Conservation (phyloP, 2,888 invertebrate genomes). For the Homarus gammarus region DNA sequence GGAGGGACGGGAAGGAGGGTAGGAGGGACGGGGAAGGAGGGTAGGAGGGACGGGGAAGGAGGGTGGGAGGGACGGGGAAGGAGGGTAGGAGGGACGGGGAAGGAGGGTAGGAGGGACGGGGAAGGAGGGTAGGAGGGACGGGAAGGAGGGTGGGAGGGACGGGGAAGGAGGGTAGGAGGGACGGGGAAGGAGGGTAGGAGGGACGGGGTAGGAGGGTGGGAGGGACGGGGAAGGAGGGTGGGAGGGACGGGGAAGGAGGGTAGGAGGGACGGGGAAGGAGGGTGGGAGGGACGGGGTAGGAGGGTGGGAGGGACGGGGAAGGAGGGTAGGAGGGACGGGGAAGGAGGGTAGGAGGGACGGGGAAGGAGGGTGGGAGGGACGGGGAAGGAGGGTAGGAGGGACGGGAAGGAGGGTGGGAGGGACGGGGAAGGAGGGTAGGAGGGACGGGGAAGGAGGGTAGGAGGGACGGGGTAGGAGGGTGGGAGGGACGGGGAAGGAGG, state of each 20-base stretch:
- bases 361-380: too few species aligned
- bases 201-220: background rate
- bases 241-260: too few species aligned
- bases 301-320: background rate
- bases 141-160: background rate
- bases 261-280: background rate
- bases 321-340: too few species aligned
- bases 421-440: too few species aligned
- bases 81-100: constrained; percentile 1
- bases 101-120: background rate
- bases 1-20: background rate
- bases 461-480: too few species aligned
- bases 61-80: background rate
- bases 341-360: too few species aligned
- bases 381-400: too few species aligned
- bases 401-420: too few species aligned
- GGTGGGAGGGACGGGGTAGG: background rate
- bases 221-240: background rate
- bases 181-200: background rate
- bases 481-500: too few species aligned
- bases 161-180: background rate
- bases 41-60: background rate
- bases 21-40: background rate
- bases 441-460: too few species aligned
- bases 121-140: constrained; percentile 5